Conservation (phyloP, 2,113 vertebrate genomes). For the Cervus canadensis region DNA sequence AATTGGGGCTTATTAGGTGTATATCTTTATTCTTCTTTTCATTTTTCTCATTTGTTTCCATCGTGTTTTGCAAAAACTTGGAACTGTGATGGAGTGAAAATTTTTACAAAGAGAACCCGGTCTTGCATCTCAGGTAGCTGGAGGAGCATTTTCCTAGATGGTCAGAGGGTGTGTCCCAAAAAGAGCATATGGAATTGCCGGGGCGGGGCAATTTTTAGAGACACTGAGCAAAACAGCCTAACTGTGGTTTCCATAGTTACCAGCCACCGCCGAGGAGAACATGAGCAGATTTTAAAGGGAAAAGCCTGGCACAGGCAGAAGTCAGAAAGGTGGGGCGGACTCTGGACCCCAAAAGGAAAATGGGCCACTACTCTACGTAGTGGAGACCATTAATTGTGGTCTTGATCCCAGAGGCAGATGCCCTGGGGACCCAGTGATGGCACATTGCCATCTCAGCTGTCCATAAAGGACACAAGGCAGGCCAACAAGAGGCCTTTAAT, state of each 20-base stretch:
- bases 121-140: neutral
- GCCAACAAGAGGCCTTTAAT: too few relatives aligned
- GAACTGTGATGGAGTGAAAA: neutral
- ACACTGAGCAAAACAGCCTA: constrained; percentile 62
- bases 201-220: constrained; percentile 63
- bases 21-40: neutral
- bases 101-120: neutral
- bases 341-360: neutral
- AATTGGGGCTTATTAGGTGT: neutral
- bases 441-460: neutral
- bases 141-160: neutral
- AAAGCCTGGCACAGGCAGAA: neutral
- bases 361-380: neutral
- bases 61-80: neutral
- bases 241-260: constrained; percentile 76
- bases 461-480: neutral
- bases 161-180: neutral
- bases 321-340: neutral
- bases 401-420: neutral
- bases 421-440: neutral
- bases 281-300: constrained; percentile 54
- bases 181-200: neutral
- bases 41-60: constrained; percentile 36
- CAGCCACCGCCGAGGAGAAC: constrained; percentile 36
- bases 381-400: neutral